Evolutionary conservation across 2,888 invertebrate genomes (phyloP), one percentile per base, ranked within the genome.

Genomic region (Hipparchia sbordonii): DNA sequence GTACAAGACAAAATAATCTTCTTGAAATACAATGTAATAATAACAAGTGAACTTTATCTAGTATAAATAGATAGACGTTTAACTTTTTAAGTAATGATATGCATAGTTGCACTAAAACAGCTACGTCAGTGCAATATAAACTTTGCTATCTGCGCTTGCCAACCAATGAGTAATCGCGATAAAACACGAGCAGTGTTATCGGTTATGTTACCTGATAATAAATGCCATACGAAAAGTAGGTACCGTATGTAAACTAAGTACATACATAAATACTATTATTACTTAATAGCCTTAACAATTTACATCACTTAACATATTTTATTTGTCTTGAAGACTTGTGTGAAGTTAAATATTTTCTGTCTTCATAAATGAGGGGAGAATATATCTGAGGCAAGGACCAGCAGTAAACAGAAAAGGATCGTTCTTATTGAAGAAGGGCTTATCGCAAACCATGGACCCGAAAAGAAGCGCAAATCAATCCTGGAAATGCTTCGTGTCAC

Each of bases 121-220:
- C 8, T 67, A 45, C 6, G 12, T 33, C 66, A 39, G 39, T 67
- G 45, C 56, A 56, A n/a, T 7, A 12, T 45, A 62, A 67, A 77
- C 75, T 79, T 77, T 73, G 73, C 77, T 79, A 81, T 81, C 80
- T 78, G 67, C 68, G 45, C 70, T 70, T 60, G 76, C 75, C 77
- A 74, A 77, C 75, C 71, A 72, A 74, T 71, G 68, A 74, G 68
- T 52, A 75, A 72, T 72, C 39, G 71, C 78, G 81, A 82, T 82
- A 82, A 81, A 72, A 78, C 68, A 73, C 77, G 74, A 76, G 70
- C 79, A 77, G 77, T 81, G 77, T 77, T 81, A 81, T 82, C 78
- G 67, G 74, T 72, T 76, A 56, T 76, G 0, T 12, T 12, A 79
- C 72, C 72, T 59, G 71, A 72, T 61, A 62, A 39, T 39, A 39